Evolutionary conservation across 2,797 vertebrate species (phyloP).

Genomic region (Tenualosa thibaudeaui): DNA sequence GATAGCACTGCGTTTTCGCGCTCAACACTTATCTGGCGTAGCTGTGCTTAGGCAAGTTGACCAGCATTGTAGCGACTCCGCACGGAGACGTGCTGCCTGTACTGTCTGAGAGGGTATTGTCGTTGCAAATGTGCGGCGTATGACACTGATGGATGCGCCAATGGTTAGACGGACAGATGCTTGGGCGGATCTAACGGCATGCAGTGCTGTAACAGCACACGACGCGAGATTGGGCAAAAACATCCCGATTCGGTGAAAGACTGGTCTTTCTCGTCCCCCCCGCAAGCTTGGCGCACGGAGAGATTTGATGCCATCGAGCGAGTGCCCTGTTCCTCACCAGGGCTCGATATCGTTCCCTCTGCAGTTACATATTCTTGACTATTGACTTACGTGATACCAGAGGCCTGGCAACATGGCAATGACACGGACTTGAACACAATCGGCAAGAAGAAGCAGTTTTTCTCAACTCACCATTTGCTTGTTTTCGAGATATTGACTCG

Average conservation of each 20-base stretch:
- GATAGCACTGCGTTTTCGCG: neutral
- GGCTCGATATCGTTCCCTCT: constrained; percentile 59
- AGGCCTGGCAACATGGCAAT: constrained; percentile 58
- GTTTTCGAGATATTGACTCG: constrained; percentile 69
- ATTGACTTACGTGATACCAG: constrained; percentile 62
- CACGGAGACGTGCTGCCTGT: constrained; percentile 32
- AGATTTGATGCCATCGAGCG: constrained; percentile 50
- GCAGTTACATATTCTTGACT: constrained; percentile 60
- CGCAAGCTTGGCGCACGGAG: constrained; percentile 50
- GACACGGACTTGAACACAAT: constrained; percentile 70
- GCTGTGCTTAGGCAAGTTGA: constrained; percentile 21
- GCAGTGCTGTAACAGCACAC: constrained; percentile 72
- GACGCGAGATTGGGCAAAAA: constrained; percentile 70
- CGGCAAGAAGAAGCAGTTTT: constrained; percentile 68
- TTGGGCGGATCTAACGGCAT: constrained; percentile 91
- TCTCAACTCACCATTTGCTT: constrained; percentile 80
- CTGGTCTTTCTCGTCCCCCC: constrained; percentile 55
- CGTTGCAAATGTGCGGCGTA: constrained; percentile 71
- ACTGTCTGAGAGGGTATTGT: constrained; percentile 62
- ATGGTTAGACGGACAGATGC: constrained; percentile 97
- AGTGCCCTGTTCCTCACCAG: constrained; percentile 48
- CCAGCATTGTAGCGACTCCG: constrained; percentile 43
- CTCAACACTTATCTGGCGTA: neutral
- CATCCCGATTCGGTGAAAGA: constrained; percentile 66
- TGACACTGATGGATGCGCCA: constrained; percentile 96